A percentile compares a stretch with the other conserved stretches of the same genome.
Conservation (phyloP, 2,888 invertebrate species). For the Drosophila incognita region DNA sequence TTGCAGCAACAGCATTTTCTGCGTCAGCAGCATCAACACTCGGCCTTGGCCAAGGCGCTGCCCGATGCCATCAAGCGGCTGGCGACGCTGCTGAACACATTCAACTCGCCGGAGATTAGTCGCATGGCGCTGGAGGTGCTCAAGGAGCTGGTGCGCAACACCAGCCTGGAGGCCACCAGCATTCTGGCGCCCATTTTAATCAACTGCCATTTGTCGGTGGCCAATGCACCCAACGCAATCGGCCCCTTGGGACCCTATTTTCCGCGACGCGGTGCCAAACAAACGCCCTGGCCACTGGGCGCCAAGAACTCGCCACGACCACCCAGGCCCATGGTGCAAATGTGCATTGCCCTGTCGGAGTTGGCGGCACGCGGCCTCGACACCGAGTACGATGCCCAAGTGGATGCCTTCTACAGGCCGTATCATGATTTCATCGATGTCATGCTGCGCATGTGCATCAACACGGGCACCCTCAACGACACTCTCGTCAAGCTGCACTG, state of each 20-base stretch:
- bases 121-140: constrained; percentile 90
- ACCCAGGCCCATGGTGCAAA: constrained; percentile 92
- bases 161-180: constrained; percentile 86
- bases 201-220: constrained; percentile 92
- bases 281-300: constrained; percentile 86
- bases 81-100: constrained; percentile 94
- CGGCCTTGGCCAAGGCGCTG: constrained; percentile 91
- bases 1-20: constrained; percentile 80
- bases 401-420: constrained; percentile 92
- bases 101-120: constrained; percentile 93
- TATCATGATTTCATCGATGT: constrained; percentile 96
- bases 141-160: constrained; percentile 84
- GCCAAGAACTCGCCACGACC: constrained; percentile 89
- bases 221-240: constrained; percentile 89
- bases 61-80: constrained; percentile 94
- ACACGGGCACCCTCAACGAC: constrained; percentile 94
- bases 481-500: constrained; percentile 94
- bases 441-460: constrained; percentile 93
- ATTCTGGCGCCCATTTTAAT: constrained; percentile 94
- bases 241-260: constrained; percentile 91
- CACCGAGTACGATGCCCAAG: constrained; percentile 90
- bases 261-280: constrained; percentile 88
- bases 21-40: constrained; percentile 82
- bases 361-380: constrained; percentile 89
- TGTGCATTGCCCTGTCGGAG: constrained; percentile 92